A percentile compares a stretch with the other conserved stretches of the same genome.
phyloP scores from a whole-genome alignment of 30 jellyfish, hydroid and myxozoan genomes.

The Pelagia noctiluca region DNA sequence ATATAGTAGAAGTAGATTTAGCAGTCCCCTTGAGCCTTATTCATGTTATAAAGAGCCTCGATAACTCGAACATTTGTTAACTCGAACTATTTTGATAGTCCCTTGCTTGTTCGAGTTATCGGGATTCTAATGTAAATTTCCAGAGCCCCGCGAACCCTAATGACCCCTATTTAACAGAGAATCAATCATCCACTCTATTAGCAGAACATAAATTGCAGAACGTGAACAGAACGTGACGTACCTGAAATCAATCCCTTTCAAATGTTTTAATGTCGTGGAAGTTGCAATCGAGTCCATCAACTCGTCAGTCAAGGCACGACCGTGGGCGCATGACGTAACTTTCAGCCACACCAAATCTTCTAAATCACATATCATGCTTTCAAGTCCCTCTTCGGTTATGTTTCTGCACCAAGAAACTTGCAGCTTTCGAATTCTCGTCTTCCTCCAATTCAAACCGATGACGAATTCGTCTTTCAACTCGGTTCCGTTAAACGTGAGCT shows the following conservation, averaged over 20 bases:
- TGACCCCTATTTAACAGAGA: neutral
- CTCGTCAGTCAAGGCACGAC: constrained; percentile 53
- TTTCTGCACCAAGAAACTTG: constrained; percentile 64
- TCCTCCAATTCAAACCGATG: constrained; percentile 19
- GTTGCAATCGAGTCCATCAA: constrained; percentile 23
- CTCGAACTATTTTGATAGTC: neutral
- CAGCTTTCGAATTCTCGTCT: constrained; percentile 9
- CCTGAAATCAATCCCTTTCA: constrained; percentile 29
- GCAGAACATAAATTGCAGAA: neutral
- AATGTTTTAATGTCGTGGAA: neutral
- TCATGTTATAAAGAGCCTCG: too few relatives aligned
- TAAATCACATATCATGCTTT: constrained; percentile 13
- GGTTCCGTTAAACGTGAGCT: constrained; percentile 31
- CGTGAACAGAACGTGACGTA: neutral
- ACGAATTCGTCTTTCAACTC: constrained; percentile 23
- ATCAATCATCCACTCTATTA: neutral
- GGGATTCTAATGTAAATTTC: neutral
- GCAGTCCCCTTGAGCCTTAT: too few relatives aligned
- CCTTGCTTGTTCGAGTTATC: neutral
- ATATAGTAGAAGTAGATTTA: too few relatives aligned
- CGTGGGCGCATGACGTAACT: constrained; percentile 51
- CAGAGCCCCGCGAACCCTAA: neutral
- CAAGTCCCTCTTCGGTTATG: constrained; percentile 44
- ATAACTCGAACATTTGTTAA: too few relatives aligned
- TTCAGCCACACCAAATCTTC: constrained; percentile 20